Percentiles rank a stretch among this genome's conserved stretches.
Conservation (phyloP, 2,797 vertebrate species). For the Hephaestus fuliginosus region DNA sequence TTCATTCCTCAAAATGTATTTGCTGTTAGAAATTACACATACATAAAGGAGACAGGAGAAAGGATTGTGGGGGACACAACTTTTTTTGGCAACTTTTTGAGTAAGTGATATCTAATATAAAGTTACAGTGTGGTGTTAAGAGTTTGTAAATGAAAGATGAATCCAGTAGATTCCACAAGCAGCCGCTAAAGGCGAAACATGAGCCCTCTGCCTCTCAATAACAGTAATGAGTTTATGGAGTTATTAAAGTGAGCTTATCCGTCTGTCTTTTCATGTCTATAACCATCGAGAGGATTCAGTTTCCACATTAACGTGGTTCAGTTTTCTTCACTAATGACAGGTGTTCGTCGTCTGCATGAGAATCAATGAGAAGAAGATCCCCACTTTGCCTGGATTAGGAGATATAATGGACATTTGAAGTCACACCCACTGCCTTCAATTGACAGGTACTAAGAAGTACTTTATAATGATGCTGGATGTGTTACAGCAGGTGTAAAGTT, state of each 20-base stretch:
- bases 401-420: slow-evolving; percentile 8
- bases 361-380: slow-evolving; percentile 27
- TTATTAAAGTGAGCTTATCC: slow-evolving; percentile 23
- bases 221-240: slow-evolving; percentile 22
- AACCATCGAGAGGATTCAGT: slow-evolving; percentile 3
- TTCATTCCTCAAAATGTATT: neutral
- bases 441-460: slow-evolving; percentile 6
- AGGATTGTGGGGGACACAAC: neutral
- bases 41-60: neutral
- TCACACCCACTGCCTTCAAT: slow-evolving; percentile 19
- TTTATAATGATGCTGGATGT: slow-evolving; percentile 8
- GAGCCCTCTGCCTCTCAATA: slow-evolving; percentile 17
- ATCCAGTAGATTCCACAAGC: neutral
- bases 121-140: neutral
- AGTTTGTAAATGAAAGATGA: slow-evolving; percentile 26
- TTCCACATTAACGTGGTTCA: slow-evolving; percentile 16
- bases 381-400: slow-evolving; percentile 24
- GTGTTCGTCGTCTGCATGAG: neutral
- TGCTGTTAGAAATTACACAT: neutral
- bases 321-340: slow-evolving; percentile 4
- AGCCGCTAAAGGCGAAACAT: slow-evolving; percentile 32
- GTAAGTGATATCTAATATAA: neutral
- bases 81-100: neutral
- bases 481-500: slow-evolving; percentile 27
- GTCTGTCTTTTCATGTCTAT: slow-evolving; percentile 8